Conservation (phyloP, 1,140 invertebrate species). For the Nylanderia fulva region DNA sequence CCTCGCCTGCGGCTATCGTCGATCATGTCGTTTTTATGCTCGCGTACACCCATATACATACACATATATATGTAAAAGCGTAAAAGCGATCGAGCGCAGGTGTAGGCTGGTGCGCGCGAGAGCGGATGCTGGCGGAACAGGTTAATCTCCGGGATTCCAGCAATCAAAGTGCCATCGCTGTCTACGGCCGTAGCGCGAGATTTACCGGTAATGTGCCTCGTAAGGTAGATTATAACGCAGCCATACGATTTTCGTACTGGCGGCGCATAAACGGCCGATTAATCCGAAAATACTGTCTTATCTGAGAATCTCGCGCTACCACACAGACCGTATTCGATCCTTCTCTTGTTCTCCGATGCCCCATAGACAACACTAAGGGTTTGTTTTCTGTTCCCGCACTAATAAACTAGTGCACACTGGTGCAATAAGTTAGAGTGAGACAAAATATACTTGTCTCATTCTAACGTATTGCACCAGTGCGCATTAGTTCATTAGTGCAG, state of each 20-base stretch:
- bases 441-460: no score
- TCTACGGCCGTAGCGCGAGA: conserved; percentile 76
- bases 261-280: conserved; percentile 79
- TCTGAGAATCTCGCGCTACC: conserved; percentile 20
- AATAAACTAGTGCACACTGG: no score
- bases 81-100: conserved; percentile 26
- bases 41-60: neutral
- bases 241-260: conserved; percentile 57
- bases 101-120: conserved; percentile 33
- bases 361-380: no score
- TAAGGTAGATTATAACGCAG: conserved; percentile 73
- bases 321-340: neutral
- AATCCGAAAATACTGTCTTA: conserved; percentile 81
- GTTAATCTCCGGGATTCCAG: conserved; percentile 79
- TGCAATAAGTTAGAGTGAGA: no score
- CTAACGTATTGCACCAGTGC: no score
- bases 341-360: neutral
- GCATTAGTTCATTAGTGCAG: no score
- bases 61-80: no score
- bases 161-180: conserved; percentile 77
- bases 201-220: conserved; percentile 80
- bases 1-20: conserved; percentile 41
- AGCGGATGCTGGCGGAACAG: conserved; percentile 72
- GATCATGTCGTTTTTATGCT: conserved; percentile 47
- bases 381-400: no score